Conservation (phyloP, 2,888 invertebrate species). For the Drosophila lutescens region DNA sequence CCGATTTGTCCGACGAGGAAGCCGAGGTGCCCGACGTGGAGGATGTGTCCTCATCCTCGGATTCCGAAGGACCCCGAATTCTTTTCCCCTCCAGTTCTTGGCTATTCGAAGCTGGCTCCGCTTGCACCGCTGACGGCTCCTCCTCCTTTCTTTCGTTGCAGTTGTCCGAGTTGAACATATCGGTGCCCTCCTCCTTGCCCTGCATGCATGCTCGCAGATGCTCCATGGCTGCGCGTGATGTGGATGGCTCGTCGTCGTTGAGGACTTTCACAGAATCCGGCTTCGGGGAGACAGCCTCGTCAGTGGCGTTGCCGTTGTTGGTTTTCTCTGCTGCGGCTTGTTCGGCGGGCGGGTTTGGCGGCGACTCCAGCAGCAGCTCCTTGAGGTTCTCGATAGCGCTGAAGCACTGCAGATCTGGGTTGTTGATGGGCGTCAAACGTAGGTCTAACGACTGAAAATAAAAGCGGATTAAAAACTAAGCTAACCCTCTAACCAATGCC, state of each 20-base stretch:
- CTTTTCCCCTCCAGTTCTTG: conserved; percentile 3
- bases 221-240: conserved; percentile 67
- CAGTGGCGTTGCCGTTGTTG: conserved; percentile 37
- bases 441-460: conserved; percentile 85
- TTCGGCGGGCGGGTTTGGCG: conserved; percentile 43
- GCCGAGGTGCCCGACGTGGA: conserved; percentile 57
- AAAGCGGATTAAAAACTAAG: neutral
- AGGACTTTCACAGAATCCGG: conserved; percentile 45
- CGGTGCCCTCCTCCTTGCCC: conserved; percentile 18
- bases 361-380: conserved; percentile 85
- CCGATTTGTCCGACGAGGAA: conserved; percentile 62
- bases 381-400: conserved; percentile 85
- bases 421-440: conserved; percentile 86
- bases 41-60: conserved; percentile 63
- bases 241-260: conserved; percentile 66
- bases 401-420: conserved; percentile 87
- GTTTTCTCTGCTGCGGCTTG: conserved; percentile 26
- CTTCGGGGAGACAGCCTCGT: conserved; percentile 31
- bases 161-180: conserved; percentile 42
- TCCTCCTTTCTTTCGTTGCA: conserved; percentile 44
- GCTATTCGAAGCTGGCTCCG: conserved; percentile 7
- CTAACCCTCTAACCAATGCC: neutral
- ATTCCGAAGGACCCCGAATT: conserved; percentile 45
- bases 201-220: conserved; percentile 58
- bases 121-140: conserved; percentile 5